Evolutionary conservation across 2,888 invertebrate genomes (phyloP).

Genomic region (Aphelenchoides bicaudatus): DNA sequence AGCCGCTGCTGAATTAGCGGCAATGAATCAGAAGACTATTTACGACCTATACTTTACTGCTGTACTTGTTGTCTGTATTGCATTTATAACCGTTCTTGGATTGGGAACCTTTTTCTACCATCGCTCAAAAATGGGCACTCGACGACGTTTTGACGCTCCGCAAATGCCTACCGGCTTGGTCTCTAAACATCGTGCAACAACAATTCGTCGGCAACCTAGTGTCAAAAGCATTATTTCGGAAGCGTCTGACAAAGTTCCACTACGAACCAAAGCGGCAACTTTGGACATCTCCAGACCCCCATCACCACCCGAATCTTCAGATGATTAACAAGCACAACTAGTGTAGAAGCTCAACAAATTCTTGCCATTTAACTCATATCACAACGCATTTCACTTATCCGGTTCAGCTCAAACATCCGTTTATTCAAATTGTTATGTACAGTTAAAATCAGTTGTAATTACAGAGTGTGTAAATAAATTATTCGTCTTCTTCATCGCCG

Average conservation of each 20-base stretch:
- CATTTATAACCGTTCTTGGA: constrained; percentile 39
- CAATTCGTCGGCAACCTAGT: too few species aligned
- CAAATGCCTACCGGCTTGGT: constrained; percentile 20
- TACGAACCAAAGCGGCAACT: constrained; percentile 1
- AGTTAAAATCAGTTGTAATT: not conserved
- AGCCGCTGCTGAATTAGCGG: constrained; percentile 29
- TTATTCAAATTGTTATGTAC: constrained; percentile 3
- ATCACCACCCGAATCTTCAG: not conserved
- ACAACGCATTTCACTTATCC: not conserved
- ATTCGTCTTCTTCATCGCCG: constrained; percentile 45
- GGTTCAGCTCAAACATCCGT: not conserved
- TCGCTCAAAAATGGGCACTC: constrained; percentile 35
- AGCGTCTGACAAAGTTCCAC: not conserved
- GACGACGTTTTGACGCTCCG: constrained; percentile 31
- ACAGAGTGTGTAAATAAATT: not conserved
- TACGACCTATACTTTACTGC: constrained; percentile 45
- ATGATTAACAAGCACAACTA: constrained; percentile 1
- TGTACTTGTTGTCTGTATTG: constrained; percentile 39
- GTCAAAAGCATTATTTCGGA: not conserved
- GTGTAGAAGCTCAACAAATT: too few species aligned
- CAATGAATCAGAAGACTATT: constrained; percentile 30
- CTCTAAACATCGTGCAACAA: constrained; percentile 15
- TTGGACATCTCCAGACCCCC: not conserved
- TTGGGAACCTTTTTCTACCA: constrained; percentile 51
- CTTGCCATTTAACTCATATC: too few species aligned